Percentiles rank a stretch among this genome's conserved stretches.
Conservation (phyloP, 92 coral and sea anemone species). For the Phymanthus crucifer region DNA sequence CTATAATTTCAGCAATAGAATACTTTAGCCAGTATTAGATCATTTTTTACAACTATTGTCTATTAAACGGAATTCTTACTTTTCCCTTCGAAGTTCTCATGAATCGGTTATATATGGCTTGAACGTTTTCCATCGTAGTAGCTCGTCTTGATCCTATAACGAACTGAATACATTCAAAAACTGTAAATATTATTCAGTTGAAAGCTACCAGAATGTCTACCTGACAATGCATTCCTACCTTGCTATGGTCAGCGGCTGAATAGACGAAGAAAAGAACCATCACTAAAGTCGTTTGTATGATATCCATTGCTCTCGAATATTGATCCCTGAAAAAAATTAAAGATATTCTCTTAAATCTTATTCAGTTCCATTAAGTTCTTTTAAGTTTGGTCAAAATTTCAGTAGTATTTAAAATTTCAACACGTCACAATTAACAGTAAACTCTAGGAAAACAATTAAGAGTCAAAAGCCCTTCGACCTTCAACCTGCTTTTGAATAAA, state of each 20-base stretch:
- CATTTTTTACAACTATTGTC: no score
- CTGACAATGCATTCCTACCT: not conserved
- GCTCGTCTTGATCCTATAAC: slow-evolving; percentile 38
- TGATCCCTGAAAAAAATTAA: not conserved
- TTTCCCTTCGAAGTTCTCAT: slow-evolving; percentile 57
- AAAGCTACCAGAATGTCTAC: not conserved
- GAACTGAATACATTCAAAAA: not conserved
- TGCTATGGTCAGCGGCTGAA: not conserved
- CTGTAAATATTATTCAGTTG: not conserved
- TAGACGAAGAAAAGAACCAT: not conserved
- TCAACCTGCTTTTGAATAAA: slow-evolving; percentile 30
- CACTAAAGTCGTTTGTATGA: not conserved
- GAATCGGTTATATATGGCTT: slow-evolving; percentile 66
- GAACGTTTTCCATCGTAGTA: slow-evolving; percentile 60
- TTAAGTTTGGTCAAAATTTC: not conserved
- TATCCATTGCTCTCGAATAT: not conserved
- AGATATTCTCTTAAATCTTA: not conserved
- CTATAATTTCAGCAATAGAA: no score
- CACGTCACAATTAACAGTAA: slow-evolving; percentile 3
- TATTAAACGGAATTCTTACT: slow-evolving; percentile 15
- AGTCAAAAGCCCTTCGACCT: slow-evolving; percentile 12
- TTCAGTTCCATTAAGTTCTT: no score
- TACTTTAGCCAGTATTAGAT: no score
- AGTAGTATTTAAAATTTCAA: not conserved
- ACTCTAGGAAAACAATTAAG: not conserved